Conservation (phyloP, 2,888 invertebrate species). For the Spialia ferax region DNA sequence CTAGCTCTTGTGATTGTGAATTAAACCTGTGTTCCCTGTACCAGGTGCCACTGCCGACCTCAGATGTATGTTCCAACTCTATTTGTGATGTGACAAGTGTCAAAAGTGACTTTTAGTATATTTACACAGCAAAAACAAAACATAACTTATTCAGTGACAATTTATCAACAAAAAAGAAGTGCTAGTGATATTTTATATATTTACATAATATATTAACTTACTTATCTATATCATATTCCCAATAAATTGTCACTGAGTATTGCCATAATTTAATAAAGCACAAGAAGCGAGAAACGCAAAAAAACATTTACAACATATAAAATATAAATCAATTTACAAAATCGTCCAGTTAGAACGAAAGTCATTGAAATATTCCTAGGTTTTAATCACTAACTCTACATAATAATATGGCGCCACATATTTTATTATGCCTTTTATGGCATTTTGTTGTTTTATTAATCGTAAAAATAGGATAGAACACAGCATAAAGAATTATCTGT, state of each 20-base stretch:
- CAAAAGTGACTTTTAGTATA: slow-evolving; percentile 79
- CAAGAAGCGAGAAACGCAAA: slow-evolving; percentile 63
- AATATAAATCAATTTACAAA: slow-evolving; percentile 26
- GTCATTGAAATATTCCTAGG: slow-evolving; percentile 40
- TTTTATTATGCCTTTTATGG: slow-evolving; percentile 37
- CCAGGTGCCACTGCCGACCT: slow-evolving; percentile 88
- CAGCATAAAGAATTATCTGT: slow-evolving; percentile 40
- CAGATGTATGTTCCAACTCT: slow-evolving; percentile 85
- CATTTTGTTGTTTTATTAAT: slow-evolving; percentile 39
- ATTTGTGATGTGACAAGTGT: slow-evolving; percentile 80
- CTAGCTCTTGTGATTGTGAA: slow-evolving; percentile 88
- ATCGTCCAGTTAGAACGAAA: slow-evolving; percentile 41
- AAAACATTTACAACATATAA: slow-evolving; percentile 48
- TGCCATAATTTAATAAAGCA: slow-evolving; percentile 65
- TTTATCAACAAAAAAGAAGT: slow-evolving; percentile 15
- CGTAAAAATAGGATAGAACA: slow-evolving; percentile 42
- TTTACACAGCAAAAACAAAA: slow-evolving; percentile 83
- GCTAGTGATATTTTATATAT: no score
- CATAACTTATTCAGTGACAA: slow-evolving; percentile 33
- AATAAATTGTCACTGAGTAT: slow-evolving; percentile 49
- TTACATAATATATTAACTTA: neutral
- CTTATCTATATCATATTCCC: neutral
- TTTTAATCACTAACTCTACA: slow-evolving; percentile 10
- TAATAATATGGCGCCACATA: slow-evolving; percentile 10
- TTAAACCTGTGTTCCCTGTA: slow-evolving; percentile 89